A percentile compares a stretch with the other conserved stretches of the same genome.
These are phyloP conservation scores for Gobius niger DNA, from an alignment of 2,113 vertebrate species.

Conservation along the genomic window DNA sequence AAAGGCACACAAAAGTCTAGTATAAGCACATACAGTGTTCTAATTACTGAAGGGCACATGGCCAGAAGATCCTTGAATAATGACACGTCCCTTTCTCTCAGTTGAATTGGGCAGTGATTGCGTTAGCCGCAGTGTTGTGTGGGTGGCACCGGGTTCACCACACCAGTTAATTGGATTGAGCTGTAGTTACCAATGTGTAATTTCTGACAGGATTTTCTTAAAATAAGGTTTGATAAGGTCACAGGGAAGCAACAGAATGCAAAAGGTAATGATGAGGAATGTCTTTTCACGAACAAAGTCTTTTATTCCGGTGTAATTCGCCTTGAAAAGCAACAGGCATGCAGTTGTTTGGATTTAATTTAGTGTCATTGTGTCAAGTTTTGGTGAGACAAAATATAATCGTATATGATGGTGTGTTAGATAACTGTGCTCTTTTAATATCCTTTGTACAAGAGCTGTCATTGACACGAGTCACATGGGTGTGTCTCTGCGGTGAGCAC, in stretches of 20 bases:
- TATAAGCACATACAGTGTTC: too few species aligned
- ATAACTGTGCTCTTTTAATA: conserved; percentile 41
- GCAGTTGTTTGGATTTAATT: conserved; percentile 3
- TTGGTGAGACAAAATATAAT: conserved; percentile 18
- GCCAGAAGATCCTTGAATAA: not conserved
- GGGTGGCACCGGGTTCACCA: not conserved
- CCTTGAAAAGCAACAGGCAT: not conserved
- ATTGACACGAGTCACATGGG: conserved; percentile 10
- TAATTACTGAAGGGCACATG: conserved; percentile 9
- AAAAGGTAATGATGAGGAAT: conserved; percentile 11
- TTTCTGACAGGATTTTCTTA: not conserved
- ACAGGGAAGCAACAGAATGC: not conserved
- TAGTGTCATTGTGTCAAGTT: not conserved
- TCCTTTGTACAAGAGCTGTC: conserved; percentile 25
- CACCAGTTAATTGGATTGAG: conserved; percentile 4
- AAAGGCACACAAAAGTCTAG: not conserved
- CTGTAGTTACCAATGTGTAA: conserved; percentile 5
- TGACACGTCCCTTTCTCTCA: not conserved
- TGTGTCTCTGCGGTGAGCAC: conserved; percentile 23
- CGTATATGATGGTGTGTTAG: conserved; percentile 15
- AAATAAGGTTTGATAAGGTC: conserved; percentile 12
- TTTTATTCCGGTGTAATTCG: conserved; percentile 1
- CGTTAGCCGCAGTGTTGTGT: not conserved
- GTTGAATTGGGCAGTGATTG: not conserved
- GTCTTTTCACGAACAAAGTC: conserved; percentile 6